Base-by-base conservation (phyloP, 2,113 vertebrate genomes). In the Zootoca vivipara region DNA sequence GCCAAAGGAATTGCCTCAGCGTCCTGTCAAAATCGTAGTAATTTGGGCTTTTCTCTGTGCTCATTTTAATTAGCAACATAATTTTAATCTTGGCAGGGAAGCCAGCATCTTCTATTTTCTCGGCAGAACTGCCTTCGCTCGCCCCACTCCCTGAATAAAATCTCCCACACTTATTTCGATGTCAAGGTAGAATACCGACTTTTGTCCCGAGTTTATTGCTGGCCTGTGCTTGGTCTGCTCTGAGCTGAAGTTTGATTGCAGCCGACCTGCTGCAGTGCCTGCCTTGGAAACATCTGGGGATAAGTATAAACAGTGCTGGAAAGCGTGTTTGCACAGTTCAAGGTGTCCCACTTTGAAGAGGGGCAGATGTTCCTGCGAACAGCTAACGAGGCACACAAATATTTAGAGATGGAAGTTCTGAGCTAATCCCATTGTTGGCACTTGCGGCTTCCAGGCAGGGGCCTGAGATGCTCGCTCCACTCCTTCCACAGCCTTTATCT, bases 61-160 rank as follows among this genome's bases (percentile, higher is more conserved):
- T 92, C 93, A 83, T 87, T 92, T 92, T 90, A 94, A 94, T 93
- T 94, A 92, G 90, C 84, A 92, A 85, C 90, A 91, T 91, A 93
- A 92, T 94, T 93, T 91, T 46, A 33, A 42, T 72, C 2, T 2
- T 52, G 12, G 58, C 18, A 26, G 10, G 79, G 20, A 35, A 20
- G 18, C 4, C 7, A 28, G 7, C 8, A 3, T 4, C 2, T n/a
- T 79, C 10, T 79, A 3, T 79, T n/a, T 28, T 79, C 28, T 56
- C 28, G 3, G 24, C 24, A n/a, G 58, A 52, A 38, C 64, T 69
- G 38, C n/a, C 52, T 80, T 16, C 30, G 4, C 2, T 38, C 62
- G 12, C 24, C 33, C 8, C 15, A 67, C 16, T 58, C 46, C 46
- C 10, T 52, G 7, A 83, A 72, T 33, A 8, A 64, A 78, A 16